phyloP scores from a whole-genome alignment of 2,113 vertebrate species.

The Lophochroa leadbeateri region DNA sequence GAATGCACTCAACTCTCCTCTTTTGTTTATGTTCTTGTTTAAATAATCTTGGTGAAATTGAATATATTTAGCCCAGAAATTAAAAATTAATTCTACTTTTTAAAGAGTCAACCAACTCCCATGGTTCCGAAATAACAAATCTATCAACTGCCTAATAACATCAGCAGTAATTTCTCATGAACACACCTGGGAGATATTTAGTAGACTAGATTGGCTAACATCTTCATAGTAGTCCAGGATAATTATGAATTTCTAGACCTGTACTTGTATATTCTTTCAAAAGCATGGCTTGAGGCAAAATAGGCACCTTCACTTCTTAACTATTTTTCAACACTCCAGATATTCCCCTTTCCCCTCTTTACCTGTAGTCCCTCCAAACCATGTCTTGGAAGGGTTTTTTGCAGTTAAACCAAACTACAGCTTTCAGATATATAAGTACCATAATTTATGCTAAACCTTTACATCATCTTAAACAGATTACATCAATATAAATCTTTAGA shows the following conservation, averaged over 20 bases:
- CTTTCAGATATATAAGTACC: neutral
- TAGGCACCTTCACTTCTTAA: neutral
- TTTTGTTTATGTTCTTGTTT: neutral
- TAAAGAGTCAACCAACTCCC: neutral
- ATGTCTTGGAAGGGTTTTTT: neutral
- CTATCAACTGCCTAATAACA: neutral
- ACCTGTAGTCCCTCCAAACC: neutral
- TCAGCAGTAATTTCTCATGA: neutral
- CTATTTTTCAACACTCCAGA: neutral
- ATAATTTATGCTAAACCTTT: constrained; percentile 50
- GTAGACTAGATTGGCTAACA: neutral
- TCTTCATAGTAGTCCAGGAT: neutral
- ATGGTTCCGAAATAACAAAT: neutral
- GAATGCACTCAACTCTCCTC: neutral
- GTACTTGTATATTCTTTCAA: neutral
- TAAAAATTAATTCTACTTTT: neutral
- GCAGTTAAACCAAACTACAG: constrained; percentile 11
- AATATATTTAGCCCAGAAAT: neutral
- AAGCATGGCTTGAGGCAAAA: neutral
- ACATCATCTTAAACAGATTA: constrained; percentile 48
- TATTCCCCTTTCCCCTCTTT: neutral
- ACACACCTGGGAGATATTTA: neutral
- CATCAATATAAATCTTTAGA: constrained; percentile 24
- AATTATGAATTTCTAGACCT: neutral
- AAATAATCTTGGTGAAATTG: neutral